Evolutionary conservation across 1,140 invertebrate species (phyloP), one percentile per base, ranked within the genome.

Genomic region (Aradophagus sp.): DNA sequence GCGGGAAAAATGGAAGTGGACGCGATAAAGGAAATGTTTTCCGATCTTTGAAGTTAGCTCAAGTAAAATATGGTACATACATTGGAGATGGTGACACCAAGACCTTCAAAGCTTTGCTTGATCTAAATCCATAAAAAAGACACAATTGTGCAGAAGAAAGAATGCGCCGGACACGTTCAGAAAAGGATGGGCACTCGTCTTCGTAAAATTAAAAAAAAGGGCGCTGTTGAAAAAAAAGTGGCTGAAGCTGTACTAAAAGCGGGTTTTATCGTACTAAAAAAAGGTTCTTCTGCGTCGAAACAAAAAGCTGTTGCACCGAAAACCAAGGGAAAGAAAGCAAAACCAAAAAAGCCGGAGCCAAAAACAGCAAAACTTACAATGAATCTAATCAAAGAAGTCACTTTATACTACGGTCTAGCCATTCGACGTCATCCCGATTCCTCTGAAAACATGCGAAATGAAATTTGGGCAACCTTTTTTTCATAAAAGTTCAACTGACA

Each of bases 401-500:
- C 27, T 2, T 16, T 11, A 2, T 73, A 62, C 38, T 72, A 67
- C 39, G 53, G 55, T 32, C 29, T 67, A n/a, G 52, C 41, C 14
- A 68, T 68, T 48, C 27, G 66, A 20, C 41, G 48, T 39, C 26
- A 70, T 16, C 41, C 32, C 3, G 39, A 52, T 27, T 56, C 36
- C 11, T 32, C 62, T 12, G 44, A 62, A 17, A 42, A 68, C 12
- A 68, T 73, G 63, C 23, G 11, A 32, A 58, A 41, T 27, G 55
- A 39, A 8, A 50, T 67, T 20, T 73, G 48, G 56, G 39, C 50
- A 35, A 66, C 62, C 4, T 65, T 47, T 23, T 13, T 41, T 59
- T 26, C 66, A 74, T 23, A 63, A 53, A 42, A 27, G 27, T 17
- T 69, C 70, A 10, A 62, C 65, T 8, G 65, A 70, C 14, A 20